Percentiles rank a stretch among this genome's conserved stretches.
Evolutionary conservation across 2,797 vertebrate species (phyloP).

Genomic region (Spondyliosoma cantharus): DNA sequence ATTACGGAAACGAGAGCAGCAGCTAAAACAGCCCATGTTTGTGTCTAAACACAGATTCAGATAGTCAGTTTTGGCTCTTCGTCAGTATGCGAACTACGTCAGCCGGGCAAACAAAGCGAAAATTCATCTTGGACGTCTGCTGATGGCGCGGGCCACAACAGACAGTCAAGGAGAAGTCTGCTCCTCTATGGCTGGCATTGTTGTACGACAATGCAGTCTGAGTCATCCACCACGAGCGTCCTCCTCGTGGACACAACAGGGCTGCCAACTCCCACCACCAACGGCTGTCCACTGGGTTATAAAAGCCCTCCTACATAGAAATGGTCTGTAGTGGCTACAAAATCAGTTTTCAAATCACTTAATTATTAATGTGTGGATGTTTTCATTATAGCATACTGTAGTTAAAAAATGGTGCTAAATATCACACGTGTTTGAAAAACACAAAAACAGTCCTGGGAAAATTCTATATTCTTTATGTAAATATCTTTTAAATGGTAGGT

Average conservation of each 20-base stretch:
- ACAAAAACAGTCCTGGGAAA: not conserved
- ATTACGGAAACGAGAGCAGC: not conserved
- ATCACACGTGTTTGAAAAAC: not conserved
- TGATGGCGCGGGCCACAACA: conserved; percentile 43
- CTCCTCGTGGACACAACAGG: conserved; percentile 36
- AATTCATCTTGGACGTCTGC: conserved; percentile 62
- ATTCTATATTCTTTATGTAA: not conserved
- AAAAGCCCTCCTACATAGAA: conserved; percentile 39
- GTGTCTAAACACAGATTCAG: conserved; percentile 41
- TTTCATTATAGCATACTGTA: not conserved
- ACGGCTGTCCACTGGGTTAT: conserved; percentile 45
- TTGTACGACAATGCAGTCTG: conserved; percentile 58
- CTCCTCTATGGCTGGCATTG: conserved; percentile 61
- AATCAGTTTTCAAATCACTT: conserved; percentile 10
- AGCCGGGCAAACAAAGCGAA: conserved; percentile 68
- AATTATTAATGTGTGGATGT: not conserved
- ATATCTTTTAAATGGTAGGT: not conserved
- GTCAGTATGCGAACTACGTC: conserved; percentile 34
- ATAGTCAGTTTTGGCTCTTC: not conserved
- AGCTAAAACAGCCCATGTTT: conserved; percentile 25
- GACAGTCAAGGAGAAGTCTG: conserved; percentile 20
- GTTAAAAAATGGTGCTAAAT: not conserved
- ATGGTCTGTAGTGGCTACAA: not conserved
- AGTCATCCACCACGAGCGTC: conserved; percentile 67
- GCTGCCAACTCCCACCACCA: conserved; percentile 64